phyloP scores from a whole-genome alignment of 2,888 invertebrate species.

The Caenorhabditis afra region DNA sequence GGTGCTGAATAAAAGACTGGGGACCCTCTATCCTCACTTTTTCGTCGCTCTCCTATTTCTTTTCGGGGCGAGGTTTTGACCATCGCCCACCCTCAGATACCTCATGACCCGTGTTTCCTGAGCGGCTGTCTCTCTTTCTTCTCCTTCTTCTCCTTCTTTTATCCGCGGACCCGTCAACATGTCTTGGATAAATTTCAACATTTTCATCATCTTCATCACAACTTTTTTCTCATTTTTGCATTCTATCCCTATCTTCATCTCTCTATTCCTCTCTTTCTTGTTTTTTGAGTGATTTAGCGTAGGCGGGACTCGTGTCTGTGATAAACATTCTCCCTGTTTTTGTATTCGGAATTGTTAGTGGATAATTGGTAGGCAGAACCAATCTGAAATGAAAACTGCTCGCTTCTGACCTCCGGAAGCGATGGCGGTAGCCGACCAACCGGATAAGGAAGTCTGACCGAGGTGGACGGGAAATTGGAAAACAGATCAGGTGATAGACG shows the following conservation, averaged over 20 bases:
- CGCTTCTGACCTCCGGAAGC: no score
- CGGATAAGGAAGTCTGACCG: neutral
- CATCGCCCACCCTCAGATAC: slow-evolving; percentile 31
- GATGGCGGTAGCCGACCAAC: no score
- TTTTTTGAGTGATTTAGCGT: no score
- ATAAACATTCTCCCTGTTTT: no score
- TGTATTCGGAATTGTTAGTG: no score
- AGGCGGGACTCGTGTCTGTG: no score
- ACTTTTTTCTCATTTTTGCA: no score
- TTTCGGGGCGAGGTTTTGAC: slow-evolving; percentile 8
- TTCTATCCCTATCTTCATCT: no score
- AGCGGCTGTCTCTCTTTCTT: slow-evolving; percentile 1
- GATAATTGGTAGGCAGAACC: no score
- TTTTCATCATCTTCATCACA: neutral
- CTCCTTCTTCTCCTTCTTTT: slow-evolving; percentile 17
- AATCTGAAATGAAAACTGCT: no score
- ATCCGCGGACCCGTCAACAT: slow-evolving; percentile 14
- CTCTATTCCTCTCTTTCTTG: no score
- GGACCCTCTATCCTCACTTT: neutral
- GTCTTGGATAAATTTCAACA: slow-evolving; percentile 14
- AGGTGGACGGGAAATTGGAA: neutral
- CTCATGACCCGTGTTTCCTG: slow-evolving; percentile 31
- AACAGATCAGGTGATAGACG: no score
- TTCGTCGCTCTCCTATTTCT: neutral
- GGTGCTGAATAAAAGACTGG: slow-evolving; percentile 23